Evolutionary conservation across 2,113 vertebrate genomes (phyloP).

Genomic region (Bagarius yarrelli): DNA sequence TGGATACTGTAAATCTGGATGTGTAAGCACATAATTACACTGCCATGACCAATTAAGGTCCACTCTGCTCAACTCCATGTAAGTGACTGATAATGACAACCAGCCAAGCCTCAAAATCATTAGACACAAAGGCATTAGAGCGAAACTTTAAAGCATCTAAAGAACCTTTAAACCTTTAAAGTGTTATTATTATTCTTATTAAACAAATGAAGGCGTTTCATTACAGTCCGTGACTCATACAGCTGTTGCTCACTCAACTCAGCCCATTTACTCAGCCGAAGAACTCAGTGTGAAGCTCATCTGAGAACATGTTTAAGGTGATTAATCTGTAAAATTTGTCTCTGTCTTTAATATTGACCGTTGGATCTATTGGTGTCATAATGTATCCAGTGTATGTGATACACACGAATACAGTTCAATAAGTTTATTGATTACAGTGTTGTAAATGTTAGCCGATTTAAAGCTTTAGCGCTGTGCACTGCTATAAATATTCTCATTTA

Average conservation of each 20-base stretch:
- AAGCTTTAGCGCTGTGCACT: neutral
- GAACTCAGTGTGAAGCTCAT: constrained; percentile 13
- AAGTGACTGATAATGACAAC: constrained; percentile 15
- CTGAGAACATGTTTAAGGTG: neutral
- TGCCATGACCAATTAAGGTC: neutral
- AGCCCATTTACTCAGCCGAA: neutral
- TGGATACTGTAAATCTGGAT: neutral
- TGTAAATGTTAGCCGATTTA: constrained; percentile 2
- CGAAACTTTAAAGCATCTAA: constrained; percentile 10
- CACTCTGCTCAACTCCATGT: neutral
- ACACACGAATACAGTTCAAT: neutral
- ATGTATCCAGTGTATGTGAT: neutral
- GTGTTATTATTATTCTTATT: neutral
- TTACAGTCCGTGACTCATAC: constrained; percentile 20
- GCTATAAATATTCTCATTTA: constrained; percentile 20
- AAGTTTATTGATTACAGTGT: neutral
- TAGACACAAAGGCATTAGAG: neutral
- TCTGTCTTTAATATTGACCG: constrained; percentile 13
- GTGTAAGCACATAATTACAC: constrained; percentile 20
- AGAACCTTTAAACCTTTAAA: too few relatives aligned
- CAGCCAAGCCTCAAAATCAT: neutral
- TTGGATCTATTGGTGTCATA: neutral
- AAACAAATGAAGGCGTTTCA: neutral
- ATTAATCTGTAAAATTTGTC: neutral
- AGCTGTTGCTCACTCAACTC: constrained; percentile 9